phyloP scores from a whole-genome alignment of 2,888 invertebrate species.

The Trichacis sp. region DNA sequence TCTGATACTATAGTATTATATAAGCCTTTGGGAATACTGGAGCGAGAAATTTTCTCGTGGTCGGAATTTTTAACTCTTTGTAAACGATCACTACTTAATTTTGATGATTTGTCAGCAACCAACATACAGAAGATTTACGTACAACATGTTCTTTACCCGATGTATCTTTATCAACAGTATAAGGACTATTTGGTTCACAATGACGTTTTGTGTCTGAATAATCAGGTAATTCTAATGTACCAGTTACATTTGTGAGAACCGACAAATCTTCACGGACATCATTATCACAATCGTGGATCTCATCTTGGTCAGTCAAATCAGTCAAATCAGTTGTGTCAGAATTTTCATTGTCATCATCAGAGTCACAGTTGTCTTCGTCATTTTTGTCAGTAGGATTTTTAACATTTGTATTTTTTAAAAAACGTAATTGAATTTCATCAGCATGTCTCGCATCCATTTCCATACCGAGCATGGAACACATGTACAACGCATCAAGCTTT shows the following conservation, averaged over 20 bases:
- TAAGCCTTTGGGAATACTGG: too few species aligned
- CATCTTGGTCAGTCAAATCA: too few species aligned
- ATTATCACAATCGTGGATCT: too few species aligned
- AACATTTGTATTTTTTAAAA: too few species aligned
- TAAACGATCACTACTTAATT: slow-evolving; percentile 15
- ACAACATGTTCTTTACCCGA: slow-evolving; percentile 12
- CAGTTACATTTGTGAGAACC: background rate
- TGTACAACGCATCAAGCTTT: background rate
- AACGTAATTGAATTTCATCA: background rate
- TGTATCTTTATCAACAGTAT: slow-evolving; percentile 2
- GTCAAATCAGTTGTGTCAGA: too few species aligned
- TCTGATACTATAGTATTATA: background rate
- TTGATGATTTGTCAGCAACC: slow-evolving; percentile 6
- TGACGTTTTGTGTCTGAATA: background rate
- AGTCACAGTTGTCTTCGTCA: background rate
- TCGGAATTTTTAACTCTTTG: slow-evolving; percentile 10
- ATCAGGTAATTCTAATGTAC: background rate
- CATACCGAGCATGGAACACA: background rate
- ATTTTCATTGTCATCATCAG: too few species aligned
- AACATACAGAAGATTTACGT: slow-evolving; percentile 19
- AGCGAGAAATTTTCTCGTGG: background rate
- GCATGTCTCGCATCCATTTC: background rate
- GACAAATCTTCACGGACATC: background rate
- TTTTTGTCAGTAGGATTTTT: background rate
- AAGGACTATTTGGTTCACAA: slow-evolving; percentile 2